phyloP scores from a whole-genome alignment of 1,140 invertebrate genomes.

The Lineus longissimus region DNA sequence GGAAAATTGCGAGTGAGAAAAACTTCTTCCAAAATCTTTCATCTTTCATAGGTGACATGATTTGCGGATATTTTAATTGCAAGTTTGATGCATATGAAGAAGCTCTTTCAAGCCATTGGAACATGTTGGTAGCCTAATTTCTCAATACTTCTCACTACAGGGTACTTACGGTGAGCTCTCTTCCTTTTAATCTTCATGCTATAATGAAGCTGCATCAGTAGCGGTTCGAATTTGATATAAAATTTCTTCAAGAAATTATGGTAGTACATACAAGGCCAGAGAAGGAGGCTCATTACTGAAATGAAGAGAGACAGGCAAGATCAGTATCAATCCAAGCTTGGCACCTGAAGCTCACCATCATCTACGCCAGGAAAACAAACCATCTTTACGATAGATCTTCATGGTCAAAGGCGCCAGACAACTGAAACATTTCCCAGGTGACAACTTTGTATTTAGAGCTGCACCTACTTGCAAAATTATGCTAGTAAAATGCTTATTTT shows the following conservation, averaged over 20 bases:
- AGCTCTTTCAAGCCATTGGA: too few relatives aligned
- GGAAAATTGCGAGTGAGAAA: neutral
- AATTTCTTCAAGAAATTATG: constrained; percentile 35
- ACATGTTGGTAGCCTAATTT: too few relatives aligned
- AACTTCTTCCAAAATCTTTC: too few relatives aligned
- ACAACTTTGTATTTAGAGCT: too few relatives aligned
- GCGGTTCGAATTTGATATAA: constrained; percentile 33
- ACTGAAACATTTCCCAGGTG: too few relatives aligned
- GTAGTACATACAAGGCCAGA: constrained; percentile 41
- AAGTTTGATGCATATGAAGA: too few relatives aligned
- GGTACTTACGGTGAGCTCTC: neutral
- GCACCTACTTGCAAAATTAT: too few relatives aligned
- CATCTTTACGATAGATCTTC: too few relatives aligned
- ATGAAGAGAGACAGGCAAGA: constrained; percentile 6
- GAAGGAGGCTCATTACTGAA: constrained; percentile 37
- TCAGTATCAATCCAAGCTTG: too few relatives aligned
- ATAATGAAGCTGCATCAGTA: constrained; percentile 34
- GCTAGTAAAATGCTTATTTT: too few relatives aligned
- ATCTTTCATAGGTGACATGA: neutral
- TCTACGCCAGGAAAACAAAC: neutral
- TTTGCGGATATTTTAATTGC: neutral
- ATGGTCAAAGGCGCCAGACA: neutral
- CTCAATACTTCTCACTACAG: too few relatives aligned
- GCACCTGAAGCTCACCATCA: too few relatives aligned
- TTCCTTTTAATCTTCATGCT: constrained; percentile 26